Base-by-base conservation (phyloP, 2,888 invertebrate species). In the Plemyria rubiginata region DNA sequence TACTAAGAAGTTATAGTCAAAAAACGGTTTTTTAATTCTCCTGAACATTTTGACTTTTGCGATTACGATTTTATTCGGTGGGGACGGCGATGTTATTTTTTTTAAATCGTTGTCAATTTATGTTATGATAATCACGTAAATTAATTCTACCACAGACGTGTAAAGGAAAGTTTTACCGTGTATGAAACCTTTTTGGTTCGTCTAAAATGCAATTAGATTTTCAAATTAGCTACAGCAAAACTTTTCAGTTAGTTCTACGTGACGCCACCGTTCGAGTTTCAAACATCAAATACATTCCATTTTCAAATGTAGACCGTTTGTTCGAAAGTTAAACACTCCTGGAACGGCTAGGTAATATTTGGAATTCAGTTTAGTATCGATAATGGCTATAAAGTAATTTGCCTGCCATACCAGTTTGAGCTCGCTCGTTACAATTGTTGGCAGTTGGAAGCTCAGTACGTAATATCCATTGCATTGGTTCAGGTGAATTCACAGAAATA, bases 261-360 rank as follows among this genome's bases (percentile, higher is more conserved):
- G 55, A 16, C 41, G 41, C 40, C 45, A 46, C 52, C 54, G 59
- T 57, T 60, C 51, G 57, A 60, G 60, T 65, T 65, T 53, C 49
- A 36, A 57, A 65, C 48, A 50, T 46, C 54, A 54, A 65, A 65
- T 60, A 65, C 57, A 60, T 65, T 65, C 57, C 60, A 38, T 56
- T 63, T 63, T 60, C 60, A 40, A 60, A 65, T 61, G 57, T 60
- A 51, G 65, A 46, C 54, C 60, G 60, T 62, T 63, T 63, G 62
- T 65, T 60, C 36, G 46, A 65, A 57, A 65, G 65, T 65, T 57
- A 57, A 65, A 61, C 40, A 57, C 54, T 48, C 32, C 59, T 13
- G 43, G 54, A 49, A 50, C 28, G 7, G 59, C 50, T 48, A 41
- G 46, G 49, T 45, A 59, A 48, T 29, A 38, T 60, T 56, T 32